Evolutionary conservation across 2,113 vertebrate genomes (phyloP), one percentile per base, ranked within the genome.

Genomic region (Recurvirostra avosetta): DNA sequence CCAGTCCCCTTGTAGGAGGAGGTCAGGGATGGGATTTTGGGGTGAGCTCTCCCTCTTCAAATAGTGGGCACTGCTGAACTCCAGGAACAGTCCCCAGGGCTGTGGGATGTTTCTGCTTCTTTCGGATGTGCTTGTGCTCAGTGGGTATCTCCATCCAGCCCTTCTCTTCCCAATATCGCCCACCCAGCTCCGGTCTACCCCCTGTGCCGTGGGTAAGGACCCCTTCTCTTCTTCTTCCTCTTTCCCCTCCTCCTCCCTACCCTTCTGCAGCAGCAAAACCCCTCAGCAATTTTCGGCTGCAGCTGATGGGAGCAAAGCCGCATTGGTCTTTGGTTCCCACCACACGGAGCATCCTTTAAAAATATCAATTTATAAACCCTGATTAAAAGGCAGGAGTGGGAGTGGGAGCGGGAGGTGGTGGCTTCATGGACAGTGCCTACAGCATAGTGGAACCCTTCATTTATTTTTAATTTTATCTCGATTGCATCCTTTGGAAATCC

Each of bases 61-160:
- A 13, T 3, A 55, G 18, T 8, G 23, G 14, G 14, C 0, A 0
- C 27, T 67, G 61, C 66, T 78, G 11, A 81, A 15, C 8, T 53
- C 38, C 32, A 47, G 38, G 36, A 85, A 18, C 47, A 81, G 61
- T 9, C 41, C 2, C 6, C 1, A 1, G 36, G 27, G 26, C 68
- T 36, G 21, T 41, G 32, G 32, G 85, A 22, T 32, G 29, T 30
- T 90, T 83, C 63, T 86, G 49, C 40, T 17, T 40, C 47, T 83
- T 86, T 55, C 0, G 5, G 65, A 19, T 21, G 23, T 72, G 34
- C 34, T 73, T 29, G 36, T 70, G 36, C 25, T 55, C 63, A 25
- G 8, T 68, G 36, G 16, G 21, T 20, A 66, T 43, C 78, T 67
- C 85, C 49, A 27, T 52, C 13, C 62, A 72, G 36, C 43, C 29